Base-by-base conservation (phyloP, 2,113 vertebrate genomes). In the Melanostigma gelatinosum region DNA sequence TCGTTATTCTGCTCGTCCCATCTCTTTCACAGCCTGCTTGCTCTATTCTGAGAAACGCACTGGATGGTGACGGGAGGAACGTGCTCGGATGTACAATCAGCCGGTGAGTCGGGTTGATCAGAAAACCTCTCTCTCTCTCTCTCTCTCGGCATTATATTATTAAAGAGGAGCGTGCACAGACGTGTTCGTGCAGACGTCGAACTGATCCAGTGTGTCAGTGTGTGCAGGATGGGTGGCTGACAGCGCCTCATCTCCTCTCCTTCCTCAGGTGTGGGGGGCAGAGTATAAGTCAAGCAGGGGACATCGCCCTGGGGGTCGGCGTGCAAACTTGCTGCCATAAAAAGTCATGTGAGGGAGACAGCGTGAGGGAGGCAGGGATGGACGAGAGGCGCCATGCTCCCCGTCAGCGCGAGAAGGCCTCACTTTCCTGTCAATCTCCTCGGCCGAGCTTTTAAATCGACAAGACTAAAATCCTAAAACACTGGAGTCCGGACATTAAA, bases 81-180 rank as follows among this genome's bases (percentile, higher is more conserved):
- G 64, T 87, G 80, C 85, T 82, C 22, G 6, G 80, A 84, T 71
- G 71, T 71, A 80, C 83, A 86, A 82, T 86, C 77, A 89, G 72
- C 58, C 18, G 6, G 18, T 20, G 48, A 20, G 6, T 50, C 48
- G 48, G 18, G 18, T 80, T 83, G 42, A 67, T 75, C 72, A 55
- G 4, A 1, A 52, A 57, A 73, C 62, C 29, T 32, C 2, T 72
- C n/a, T 27, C 36, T 29, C 61, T 34, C 52, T 34, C 65, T 73
- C 57, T 48, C 71, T 29, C 46, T 58, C 22, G 34, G 34, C 34
- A 34, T 34, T 34, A 34, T 34, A 34, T 34, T 34, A 6, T 34
- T 34, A 29, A 29, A 52, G 18, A 22, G 48, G 34, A 11, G 40
- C 62, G 36, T n/a, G 60, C 8, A 24, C 46, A 20, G 6, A 44